Base-by-base conservation (phyloP, 1,140 invertebrate genomes). In the Rhynchophorus ferrugineus region DNA sequence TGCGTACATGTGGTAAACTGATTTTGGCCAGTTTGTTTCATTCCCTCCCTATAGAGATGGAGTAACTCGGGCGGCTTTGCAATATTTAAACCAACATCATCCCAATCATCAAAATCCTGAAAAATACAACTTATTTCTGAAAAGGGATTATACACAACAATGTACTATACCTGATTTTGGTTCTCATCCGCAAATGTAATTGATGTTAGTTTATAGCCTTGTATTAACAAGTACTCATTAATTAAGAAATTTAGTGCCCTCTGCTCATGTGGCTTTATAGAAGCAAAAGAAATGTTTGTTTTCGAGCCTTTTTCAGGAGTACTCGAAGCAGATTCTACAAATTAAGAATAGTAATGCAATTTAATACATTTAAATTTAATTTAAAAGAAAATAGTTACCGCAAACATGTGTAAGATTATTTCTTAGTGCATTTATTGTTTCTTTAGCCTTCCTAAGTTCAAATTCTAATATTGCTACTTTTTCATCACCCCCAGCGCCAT, bases 111-210 rank as follows among this genome's bases (percentile, higher is more conserved):
- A 78, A 93, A 91, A 75, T 94, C 89, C 81, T 87, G 58, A 41
- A 59, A 59, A 38, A 43, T 18, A 44, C n/a, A 41, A 6, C 8
- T 20, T 3, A 38, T 38, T 18, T 37, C 29, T 5, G 3, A 36
- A 17, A 35, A 7, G 18, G 16, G 43, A 20, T 3, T 14, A 22
- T 8, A 33, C 9, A 16, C 39, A 16, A n/a, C 13, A 8, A 19
- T 39, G 18, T 14, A 7, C 36, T 13, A 6, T 72, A 84, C 83
- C 75, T 91, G 88, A 66, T 90, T 78, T 65, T 88, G 86, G 78
- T 91, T 91, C 76, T 94, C 90, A 77, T 94, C 91, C 38, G 87
- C 84, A 74, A 93, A 94, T 18, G 91, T 93, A 33, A 93, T 91
- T 0, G 89, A 89, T 3, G 89, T 91, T 11, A 94, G 70, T 73